phyloP scores from a whole-genome alignment of 53 echinoderm and acorn worm genomes.

The Arbacia lixula region DNA sequence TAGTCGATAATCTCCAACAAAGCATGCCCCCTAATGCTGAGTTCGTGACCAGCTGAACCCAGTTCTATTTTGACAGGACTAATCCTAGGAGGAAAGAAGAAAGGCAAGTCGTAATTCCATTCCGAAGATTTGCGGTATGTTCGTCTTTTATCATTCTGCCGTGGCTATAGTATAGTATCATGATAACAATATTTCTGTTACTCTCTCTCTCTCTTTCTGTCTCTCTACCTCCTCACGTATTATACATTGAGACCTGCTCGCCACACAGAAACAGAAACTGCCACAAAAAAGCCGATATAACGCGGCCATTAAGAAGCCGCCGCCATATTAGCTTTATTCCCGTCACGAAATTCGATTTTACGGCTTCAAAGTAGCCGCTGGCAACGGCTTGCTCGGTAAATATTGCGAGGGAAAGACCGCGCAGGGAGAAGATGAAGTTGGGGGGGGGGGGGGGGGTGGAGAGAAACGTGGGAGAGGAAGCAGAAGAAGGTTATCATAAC shows the following conservation, averaged over 20 bases:
- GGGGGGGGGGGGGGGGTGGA: not conserved
- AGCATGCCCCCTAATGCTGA: too few species aligned
- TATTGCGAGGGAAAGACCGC: not conserved
- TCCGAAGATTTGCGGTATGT: slow-evolving; percentile 34
- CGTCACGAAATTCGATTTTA: slow-evolving; percentile 39
- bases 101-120: slow-evolving; percentile 28
- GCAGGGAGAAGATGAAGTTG: not conserved
- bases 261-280: too few species aligned
- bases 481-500: too few species aligned
- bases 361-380: slow-evolving; percentile 36
- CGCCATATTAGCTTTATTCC: slow-evolving; percentile 19
- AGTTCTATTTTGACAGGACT: slow-evolving; percentile 3
- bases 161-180: too few species aligned
- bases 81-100: not conserved
- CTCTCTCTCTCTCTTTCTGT: too few species aligned
- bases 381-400: not conserved
- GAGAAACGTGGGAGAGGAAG: not conserved
- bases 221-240: too few species aligned
- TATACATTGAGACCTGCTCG: too few species aligned
- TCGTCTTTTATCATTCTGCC: too few species aligned
- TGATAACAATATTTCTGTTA: too few species aligned
- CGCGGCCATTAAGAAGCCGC: too few species aligned
- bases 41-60: slow-evolving; percentile 29
- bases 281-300: too few species aligned
- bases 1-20: too few species aligned